Base-by-base conservation (phyloP, 1,140 invertebrate genomes). In the Cepaea nemoralis region DNA sequence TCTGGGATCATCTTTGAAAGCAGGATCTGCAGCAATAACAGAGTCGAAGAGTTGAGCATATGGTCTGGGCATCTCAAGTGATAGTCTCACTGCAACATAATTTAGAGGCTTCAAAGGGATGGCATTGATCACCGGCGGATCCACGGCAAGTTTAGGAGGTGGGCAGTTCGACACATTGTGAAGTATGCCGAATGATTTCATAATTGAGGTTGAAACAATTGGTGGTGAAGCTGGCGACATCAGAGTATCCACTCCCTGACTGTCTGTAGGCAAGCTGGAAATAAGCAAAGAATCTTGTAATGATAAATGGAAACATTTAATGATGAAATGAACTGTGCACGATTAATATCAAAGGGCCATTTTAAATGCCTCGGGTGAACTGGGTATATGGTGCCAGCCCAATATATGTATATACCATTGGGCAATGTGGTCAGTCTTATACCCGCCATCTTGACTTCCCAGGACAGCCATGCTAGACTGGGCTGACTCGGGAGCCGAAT, bases 1-100 rank as follows among this genome's bases (percentile, higher is more conserved):
- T 59, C 89, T 83, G 22, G 89, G 89, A 81, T 89, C 89, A 82
- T 82, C 74, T 75, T 86, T 86, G 59, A 83, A 89, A 37, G 78
- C 67, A 10, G 82, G 66, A 80, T 89, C 86, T 50, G 81, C 73
- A 19, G 86, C 55, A 81, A 89, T 84, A 2, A 90, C 42, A 40
- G 74, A 55, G 63, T 77, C 33, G 19, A 87, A 87, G 55, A 87
- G 73, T 27, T 69, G 31, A 55, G 66, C 55, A 39, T 85, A 85
- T 24, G 80, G 79, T 80, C 80, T 83, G 22, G 75, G 37, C 19
- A 45, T 39, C 31, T 74, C 63, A 8, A 84, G n/a, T 35, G 78
- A 74, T 12, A 85, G 40, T 67, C 71, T 63, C 24, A 59, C 74
- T 16, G 84, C 71, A 8, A 48, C 48, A 50, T 85, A 85, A 12